Base-by-base conservation (phyloP, 2,113 vertebrate species). In the Seriola aureovittata region DNA sequence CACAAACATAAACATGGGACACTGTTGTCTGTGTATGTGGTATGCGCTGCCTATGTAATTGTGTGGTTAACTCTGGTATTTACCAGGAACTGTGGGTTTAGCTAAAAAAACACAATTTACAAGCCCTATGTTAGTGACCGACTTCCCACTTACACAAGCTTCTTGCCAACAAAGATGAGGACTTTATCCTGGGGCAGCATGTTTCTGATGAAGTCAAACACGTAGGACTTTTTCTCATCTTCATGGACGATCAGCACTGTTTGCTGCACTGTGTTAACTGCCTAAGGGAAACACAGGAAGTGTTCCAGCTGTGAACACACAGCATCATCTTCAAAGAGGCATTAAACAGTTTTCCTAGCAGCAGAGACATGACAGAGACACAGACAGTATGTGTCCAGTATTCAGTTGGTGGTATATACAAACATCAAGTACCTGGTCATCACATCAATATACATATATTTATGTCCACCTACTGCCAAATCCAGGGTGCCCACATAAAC, bases 401-500 rank as follows among this genome's bases (percentile, higher is more conserved):
- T 38, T 38, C 8, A 42, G 40, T 10, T 42, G 10, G 40, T 42
- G 8, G 7, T 9, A 42, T 1, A 42, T 42, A 42, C 10, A 9
- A 42, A 42, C 40, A 42, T 2, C 40, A 42, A 42, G 9, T 7
- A 42, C 40, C 8, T 2, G 9, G 40, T 42, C 40, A 42, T 1
- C 40, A 10, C 40, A 42, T 42, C 6, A 38, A 38, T 38, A 29
- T 29, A 10, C 8, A 0, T 19, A 50, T 50, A 25, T 75, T 58
- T 0, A 48, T n/a, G 10, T 62, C 34, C 10, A 94, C 97, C 96
- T 93, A 99, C 98, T 23, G 97, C 91, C 87, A 99, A 93, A 89
- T 99, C 97, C 84, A 99, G 92, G 9, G 96, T 98, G n/a, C 97
- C 98, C 62, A 99, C 97, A 62, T 99, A 99, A 0, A 97, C 97